Base-by-base conservation (phyloP, 2,797 vertebrate genomes). In the Eidolon dupreanum region DNA sequence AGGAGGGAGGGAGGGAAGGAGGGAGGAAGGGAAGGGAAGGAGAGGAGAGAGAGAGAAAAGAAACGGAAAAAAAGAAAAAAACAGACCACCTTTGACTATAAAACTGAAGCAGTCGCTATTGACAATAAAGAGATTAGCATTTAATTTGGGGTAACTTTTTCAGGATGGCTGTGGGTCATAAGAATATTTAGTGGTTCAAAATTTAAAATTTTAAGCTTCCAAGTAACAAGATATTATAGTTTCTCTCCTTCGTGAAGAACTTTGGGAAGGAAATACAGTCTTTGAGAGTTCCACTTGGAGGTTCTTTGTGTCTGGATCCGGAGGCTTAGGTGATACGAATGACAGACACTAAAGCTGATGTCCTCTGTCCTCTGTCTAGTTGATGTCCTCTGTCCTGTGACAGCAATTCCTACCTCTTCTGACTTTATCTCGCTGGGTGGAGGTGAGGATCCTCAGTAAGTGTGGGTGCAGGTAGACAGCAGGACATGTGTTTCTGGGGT, bases 41-140 rank as follows among this genome's bases (percentile, higher is more conserved):
- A 55, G 53, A 13, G 10, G 12, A 10, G 55, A 55, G 49, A 49
- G 46, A 49, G 15, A 49, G 11, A 38, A 68, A 26, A 15, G 8
- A 20, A 53, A 24, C 15, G 73, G 96, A 96, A 73, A 83, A 97
- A 95, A 82, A 97, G 96, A 88, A 95, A 97, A 79, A 93, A 93
- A 89, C 5, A 95, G 95, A 95, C 26, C 7, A 66, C 66, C 90
- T 97, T 94, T 98, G 88, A 98, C 95, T 97, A 94, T 93, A 88
- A 96, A 57, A 90, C 59, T 93, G 83, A 97, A 97, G 86, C 24
- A 57, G 91, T 93, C 88, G 86, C 96, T 97, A 87, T 97, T 97
- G 97, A 97, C 93, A 97, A 96, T 95, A 94, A 95, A 90, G 94
- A 97, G 89, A 98, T 97, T 98, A 97, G 84, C 88, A 93, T 94